Percentiles rank a stretch among this genome's conserved stretches.
These are phyloP conservation scores for Todiramphus chloris DNA, from an alignment of 2,113 vertebrate species.

Conservation along the genomic window DNA sequence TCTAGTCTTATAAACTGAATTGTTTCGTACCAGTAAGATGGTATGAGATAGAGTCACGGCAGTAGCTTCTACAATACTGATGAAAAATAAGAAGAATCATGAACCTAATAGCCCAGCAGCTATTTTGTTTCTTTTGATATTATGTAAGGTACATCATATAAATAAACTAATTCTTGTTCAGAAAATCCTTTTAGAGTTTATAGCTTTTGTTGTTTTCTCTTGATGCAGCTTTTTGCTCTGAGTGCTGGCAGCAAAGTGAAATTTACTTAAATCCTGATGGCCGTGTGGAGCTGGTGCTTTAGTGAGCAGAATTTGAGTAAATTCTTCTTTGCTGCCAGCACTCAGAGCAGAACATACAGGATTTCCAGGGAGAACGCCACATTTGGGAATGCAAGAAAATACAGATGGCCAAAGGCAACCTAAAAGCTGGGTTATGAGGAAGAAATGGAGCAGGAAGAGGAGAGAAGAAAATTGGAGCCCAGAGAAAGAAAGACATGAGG, in stretches of 20 bases:
- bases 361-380: constrained; percentile 10
- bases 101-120: background rate
- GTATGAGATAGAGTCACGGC: background rate
- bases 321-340: constrained; percentile 29
- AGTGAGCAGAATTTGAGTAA: constrained; percentile 23
- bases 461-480: background rate
- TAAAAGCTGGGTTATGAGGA: background rate
- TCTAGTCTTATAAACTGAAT: background rate
- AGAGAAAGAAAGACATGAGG: background rate
- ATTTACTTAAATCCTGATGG: constrained; percentile 40
- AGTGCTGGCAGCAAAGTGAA: constrained; percentile 53
- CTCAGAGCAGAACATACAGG: background rate
- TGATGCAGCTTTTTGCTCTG: constrained; percentile 33
- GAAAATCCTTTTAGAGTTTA: constrained; percentile 43
- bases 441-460: background rate
- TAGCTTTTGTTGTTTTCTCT: constrained; percentile 54
- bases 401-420: constrained; percentile 23
- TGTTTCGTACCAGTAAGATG: background rate
- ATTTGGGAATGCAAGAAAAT: constrained; percentile 31
- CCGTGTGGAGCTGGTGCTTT: background rate
- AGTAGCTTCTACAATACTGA: background rate
- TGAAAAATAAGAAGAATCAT: background rate
- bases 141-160: constrained; percentile 28
- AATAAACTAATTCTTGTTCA: constrained; percentile 44
- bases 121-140: constrained; percentile 30